Base-by-base conservation (phyloP, 1,140 invertebrate genomes). In the Antheraea mylitta region DNA sequence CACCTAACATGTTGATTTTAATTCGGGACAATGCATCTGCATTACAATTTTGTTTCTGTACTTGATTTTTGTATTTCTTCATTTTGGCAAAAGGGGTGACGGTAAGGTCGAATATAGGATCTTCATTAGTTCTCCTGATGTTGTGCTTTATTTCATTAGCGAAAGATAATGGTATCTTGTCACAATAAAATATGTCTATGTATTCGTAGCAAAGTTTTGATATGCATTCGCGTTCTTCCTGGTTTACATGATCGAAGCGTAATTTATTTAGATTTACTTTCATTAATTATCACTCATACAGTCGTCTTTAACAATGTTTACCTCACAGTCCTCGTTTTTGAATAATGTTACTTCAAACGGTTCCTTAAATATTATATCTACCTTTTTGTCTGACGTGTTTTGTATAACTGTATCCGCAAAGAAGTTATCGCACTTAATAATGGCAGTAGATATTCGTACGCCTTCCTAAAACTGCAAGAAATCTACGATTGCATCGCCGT, bases 171-270 rank as follows among this genome's bases (percentile, higher is more conserved):
- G 79, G 79, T 66, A 81, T 59, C 53, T 75, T 18, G 18, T 81
- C 72, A 18, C 62, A 75, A 48, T 79, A 71, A 58, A 81, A 79
- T 18, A 82, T 78, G 60, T 79, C 80, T 60, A 67, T 74, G 69
- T 78, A 79, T 65, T 77, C 74, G 4, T 58, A 48, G 66, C 75
- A 80, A 7, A 80, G n/a, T 18, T 75, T 72, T 10, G 18, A n/a
- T 30, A 82, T 77, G 19, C 8, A 3, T 11, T 64, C 18, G 58
- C 61, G 70, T 77, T 77, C 75, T 53, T 81, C 72, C 3, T 68
- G 11, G 53, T 78, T 75, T 48, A 71, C 66, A 37, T 81, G 72
- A 63, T 78, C 71, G 63, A 76, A 64, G 30, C 68, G 18, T 66
- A 79, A 58, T 69, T 79, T 76, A n/a, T 60, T 58, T 10, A 79